A percentile compares a stretch with the other conserved stretches of the same genome.
Evolutionary conservation across 2,797 vertebrate genomes (phyloP).

Genomic region (Scarus forsteni): DNA sequence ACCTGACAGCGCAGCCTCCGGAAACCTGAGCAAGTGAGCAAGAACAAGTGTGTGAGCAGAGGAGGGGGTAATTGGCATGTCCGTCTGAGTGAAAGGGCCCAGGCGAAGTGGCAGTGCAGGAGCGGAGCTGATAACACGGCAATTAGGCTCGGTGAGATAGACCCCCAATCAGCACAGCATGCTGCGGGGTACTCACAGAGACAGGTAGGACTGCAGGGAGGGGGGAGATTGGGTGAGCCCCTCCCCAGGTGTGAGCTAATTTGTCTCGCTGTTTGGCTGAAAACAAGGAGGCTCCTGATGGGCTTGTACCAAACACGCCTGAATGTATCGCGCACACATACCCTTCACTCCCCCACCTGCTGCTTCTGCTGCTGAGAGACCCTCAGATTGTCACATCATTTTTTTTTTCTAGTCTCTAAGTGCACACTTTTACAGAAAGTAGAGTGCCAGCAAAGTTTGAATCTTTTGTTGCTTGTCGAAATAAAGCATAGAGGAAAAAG

Average conservation of each 20-base stretch:
- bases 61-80: conserved; percentile 75
- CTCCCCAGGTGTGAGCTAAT: conserved; percentile 55
- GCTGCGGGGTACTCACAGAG: conserved; percentile 43
- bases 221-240: conserved; percentile 25
- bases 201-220: conserved; percentile 47
- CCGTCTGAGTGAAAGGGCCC: conserved; percentile 65
- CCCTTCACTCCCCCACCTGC: conserved; percentile 32
- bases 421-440: conserved; percentile 6
- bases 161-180: conserved; percentile 57
- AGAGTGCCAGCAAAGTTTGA: conserved; percentile 12
- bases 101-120: conserved; percentile 58
- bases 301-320: conserved; percentile 26
- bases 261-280: conserved; percentile 54
- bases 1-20: conserved; percentile 51
- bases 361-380: conserved; percentile 17
- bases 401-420: conserved; percentile 20
- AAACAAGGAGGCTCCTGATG: conserved; percentile 38
- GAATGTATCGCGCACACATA: conserved; percentile 22
- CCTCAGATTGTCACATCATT: conserved; percentile 7
- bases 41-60: conserved; percentile 29
- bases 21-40: conserved; percentile 36
- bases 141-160: conserved; percentile 72
- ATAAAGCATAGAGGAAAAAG: conserved; percentile 31
- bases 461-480: conserved; percentile 26
- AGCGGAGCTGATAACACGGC: conserved; percentile 73